Base-by-base conservation (phyloP, 1,140 invertebrate species). In the Anoplophora glabripennis region DNA sequence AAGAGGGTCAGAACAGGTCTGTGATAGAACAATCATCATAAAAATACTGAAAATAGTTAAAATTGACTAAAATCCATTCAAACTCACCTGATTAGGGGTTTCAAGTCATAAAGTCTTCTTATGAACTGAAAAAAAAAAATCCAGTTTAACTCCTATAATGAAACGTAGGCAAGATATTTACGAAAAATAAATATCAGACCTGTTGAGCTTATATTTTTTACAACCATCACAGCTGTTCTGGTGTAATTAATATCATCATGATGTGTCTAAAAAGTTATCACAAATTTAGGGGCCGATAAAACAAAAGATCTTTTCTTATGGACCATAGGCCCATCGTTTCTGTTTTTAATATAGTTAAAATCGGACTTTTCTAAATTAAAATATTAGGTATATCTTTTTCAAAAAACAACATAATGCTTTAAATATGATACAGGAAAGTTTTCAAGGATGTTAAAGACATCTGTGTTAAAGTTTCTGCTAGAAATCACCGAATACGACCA, bases 141-240 rank as follows among this genome's bases (percentile, higher is more conserved):
- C 9, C 4, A 40, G 21, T 33, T 40, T 41, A 15, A 34, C 7
- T 9, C 7, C 21, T 10, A 34, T 35, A 28, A 7, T n/a, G n/a
- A 49, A 37, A 9, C 11, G 38, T 42, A 54, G 44, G 5, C 15
- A 34, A 44, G 35, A 47, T 11, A 47, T 14, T 3, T 33, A 41
- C 33, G 15, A 51, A 45, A 57, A 46, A 45, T 12, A 57, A 61
- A 11, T 18, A 28, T 67, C 65, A 67, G 65, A 40, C 65, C 65
- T 67, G 65, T 67, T 67, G 65, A 67, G 65, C 65, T 54, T 61
- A 52, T 56, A 28, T 28, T 28, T 40, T 38, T 40, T 57, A 42
- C 38, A 51, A 35, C 62, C 51, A 51, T 53, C 62, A 67, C 21
- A 33, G 52, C 36, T 51, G 40, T 55, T 56, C 35, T 46, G 28